Conservation (phyloP, 2,888 invertebrate genomes). For the Parnassius smintheus region DNA sequence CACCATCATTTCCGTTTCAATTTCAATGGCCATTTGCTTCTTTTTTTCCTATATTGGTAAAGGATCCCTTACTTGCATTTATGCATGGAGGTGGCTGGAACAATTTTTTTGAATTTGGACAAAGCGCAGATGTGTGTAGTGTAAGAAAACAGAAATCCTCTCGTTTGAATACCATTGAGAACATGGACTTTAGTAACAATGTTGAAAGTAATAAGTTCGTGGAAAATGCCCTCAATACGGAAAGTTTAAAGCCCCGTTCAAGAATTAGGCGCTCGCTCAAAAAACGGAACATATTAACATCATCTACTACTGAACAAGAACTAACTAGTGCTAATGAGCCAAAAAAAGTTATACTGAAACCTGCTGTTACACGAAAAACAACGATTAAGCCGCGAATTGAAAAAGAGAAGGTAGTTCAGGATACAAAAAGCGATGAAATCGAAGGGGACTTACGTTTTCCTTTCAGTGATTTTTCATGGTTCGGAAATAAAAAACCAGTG, state of each 20-base stretch:
- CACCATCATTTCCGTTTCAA: slow-evolving; percentile 47
- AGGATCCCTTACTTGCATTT: slow-evolving; percentile 78
- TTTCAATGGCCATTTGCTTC: slow-evolving; percentile 76
- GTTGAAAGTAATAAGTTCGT: slow-evolving; percentile 15
- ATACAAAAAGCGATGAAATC: slow-evolving; percentile 45
- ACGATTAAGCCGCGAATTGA: slow-evolving; percentile 40
- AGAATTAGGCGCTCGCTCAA: slow-evolving; percentile 57
- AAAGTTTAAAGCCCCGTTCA: slow-evolving; percentile 6
- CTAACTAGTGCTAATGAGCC: slow-evolving; percentile 42
- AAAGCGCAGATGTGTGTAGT: slow-evolving; percentile 76
- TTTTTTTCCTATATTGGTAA: slow-evolving; percentile 80
- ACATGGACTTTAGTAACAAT: slow-evolving; percentile 28
- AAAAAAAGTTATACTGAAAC: slow-evolving; percentile 51
- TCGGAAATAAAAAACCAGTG: slow-evolving; percentile 55
- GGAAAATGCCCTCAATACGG: slow-evolving; percentile 10
- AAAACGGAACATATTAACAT: slow-evolving; percentile 54
- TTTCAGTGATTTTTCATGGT: slow-evolving; percentile 50
- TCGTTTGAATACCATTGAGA: slow-evolving; percentile 23
- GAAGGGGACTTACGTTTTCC: slow-evolving; percentile 54
- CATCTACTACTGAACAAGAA: slow-evolving; percentile 41
- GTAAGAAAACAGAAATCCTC: slow-evolving; percentile 55
- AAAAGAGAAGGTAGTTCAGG: slow-evolving; percentile 35
- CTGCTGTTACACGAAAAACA: slow-evolving; percentile 45
- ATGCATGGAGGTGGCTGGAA: slow-evolving; percentile 74
- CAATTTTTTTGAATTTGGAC: slow-evolving; percentile 81